phyloP scores from a whole-genome alignment of 1,140 invertebrate species.

The Eriosoma lanigerum region DNA sequence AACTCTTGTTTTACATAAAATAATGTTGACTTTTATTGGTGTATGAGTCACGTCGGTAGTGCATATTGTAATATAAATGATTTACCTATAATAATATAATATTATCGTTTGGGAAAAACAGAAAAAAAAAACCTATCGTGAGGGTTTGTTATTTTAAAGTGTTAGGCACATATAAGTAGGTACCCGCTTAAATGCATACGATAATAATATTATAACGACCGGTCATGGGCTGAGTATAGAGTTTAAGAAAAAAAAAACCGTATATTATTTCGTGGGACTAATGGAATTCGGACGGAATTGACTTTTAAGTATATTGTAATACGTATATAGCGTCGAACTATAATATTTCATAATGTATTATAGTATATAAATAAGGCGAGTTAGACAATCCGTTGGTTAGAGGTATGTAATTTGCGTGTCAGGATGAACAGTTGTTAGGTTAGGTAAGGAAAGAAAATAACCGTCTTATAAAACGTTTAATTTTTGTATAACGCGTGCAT shows the following conservation, averaged over 20 bases:
- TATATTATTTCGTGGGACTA: constrained; percentile 26
- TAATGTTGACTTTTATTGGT: no score
- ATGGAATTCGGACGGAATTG: constrained; percentile 10
- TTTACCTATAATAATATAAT: no score
- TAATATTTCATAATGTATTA: neutral
- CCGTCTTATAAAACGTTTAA: no score
- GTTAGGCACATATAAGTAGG: no score
- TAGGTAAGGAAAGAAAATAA: no score
- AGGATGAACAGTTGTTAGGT: neutral
- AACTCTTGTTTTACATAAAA: no score
- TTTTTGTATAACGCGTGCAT: no score
- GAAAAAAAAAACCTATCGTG: no score
- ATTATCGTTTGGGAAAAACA: no score
- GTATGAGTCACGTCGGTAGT: no score
- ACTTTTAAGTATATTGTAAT: neutral
- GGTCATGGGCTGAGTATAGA: neutral
- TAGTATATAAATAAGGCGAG: neutral
- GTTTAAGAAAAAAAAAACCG: neutral
- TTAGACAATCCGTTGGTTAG: neutral
- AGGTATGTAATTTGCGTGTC: constrained; percentile 30
- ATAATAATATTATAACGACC: neutral
- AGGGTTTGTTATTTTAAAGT: no score
- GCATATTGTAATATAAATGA: no score
- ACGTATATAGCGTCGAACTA: neutral
- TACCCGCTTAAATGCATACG: neutral